Evolutionary conservation across 2,113 vertebrate species (phyloP).

Genomic region (Eudyptes chrysolophus): DNA sequence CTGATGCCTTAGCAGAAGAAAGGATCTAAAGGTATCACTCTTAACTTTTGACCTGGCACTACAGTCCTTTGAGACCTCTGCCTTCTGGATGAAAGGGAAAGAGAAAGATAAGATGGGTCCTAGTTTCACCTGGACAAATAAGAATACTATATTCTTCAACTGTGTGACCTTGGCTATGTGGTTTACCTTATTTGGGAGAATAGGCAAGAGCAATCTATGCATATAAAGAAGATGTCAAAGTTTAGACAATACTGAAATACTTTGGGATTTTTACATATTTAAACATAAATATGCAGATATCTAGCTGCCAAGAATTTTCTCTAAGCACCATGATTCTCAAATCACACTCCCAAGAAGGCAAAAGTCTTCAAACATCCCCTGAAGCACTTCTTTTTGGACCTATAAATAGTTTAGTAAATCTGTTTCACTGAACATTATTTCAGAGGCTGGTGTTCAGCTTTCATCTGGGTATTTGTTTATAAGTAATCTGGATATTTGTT

Average conservation of each 20-base stretch:
- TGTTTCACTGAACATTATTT: not conserved
- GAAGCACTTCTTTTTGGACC: not conserved
- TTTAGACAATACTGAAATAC: not conserved
- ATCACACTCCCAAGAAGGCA: not conserved
- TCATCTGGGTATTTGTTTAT: not conserved
- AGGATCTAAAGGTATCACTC: not conserved
- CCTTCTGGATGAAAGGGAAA: not conserved
- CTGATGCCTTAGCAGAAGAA: slow-evolving; percentile 1
- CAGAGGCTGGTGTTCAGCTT: not conserved
- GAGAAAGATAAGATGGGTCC: not conserved
- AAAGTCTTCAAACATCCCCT: not conserved
- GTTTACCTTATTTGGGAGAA: not conserved
- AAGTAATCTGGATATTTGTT: not conserved
- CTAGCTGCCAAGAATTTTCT: not conserved
- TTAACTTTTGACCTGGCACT: slow-evolving; percentile 28
- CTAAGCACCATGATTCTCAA: not conserved
- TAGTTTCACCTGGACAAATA: not conserved
- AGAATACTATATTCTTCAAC: not conserved
- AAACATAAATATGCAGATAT: not conserved
- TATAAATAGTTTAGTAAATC: not conserved
- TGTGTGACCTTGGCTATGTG: not conserved
- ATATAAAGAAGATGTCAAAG: not conserved
- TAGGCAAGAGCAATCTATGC: not conserved
- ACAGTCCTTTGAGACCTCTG: not conserved
- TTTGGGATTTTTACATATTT: not conserved